These are phyloP conservation scores for Thunnus thynnus DNA, from an alignment of 2,113 vertebrate species.

Conservation along the genomic window DNA sequence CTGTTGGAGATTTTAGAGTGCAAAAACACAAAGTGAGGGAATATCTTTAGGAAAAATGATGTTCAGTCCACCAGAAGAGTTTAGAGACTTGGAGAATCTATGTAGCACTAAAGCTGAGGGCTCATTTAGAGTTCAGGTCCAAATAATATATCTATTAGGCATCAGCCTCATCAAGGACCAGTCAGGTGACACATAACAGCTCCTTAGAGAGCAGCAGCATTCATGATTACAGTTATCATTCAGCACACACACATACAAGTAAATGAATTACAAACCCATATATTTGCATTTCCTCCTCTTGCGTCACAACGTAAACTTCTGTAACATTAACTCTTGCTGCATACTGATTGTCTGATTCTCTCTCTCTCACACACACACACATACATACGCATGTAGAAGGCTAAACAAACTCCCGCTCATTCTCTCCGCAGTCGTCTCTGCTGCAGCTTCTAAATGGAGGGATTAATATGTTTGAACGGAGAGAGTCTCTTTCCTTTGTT, in stretches of 20 bases:
- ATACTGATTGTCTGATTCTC: neutral
- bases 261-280: constrained; percentile 2
- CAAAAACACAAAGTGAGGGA: neutral
- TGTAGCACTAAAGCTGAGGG: too few species aligned
- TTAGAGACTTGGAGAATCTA: too few species aligned
- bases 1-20: too few species aligned
- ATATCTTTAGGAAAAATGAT: too few species aligned
- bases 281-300: constrained; percentile 14
- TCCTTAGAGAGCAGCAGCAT: neutral
- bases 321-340: neutral
- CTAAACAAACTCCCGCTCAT: constrained; percentile 26
- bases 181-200: neutral
- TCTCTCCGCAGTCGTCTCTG: constrained; percentile 36
- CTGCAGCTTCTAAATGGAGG: constrained; percentile 56
- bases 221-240: neutral
- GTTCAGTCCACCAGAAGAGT: too few species aligned
- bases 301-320: constrained; percentile 21
- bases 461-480: constrained; percentile 69
- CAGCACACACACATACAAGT: neutral
- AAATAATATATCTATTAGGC: neutral
- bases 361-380: constrained; percentile 11
- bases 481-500: constrained; percentile 59
- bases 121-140: neutral
- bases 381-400: constrained; percentile 20
- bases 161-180: constrained; percentile 10